A percentile compares a stretch with the other conserved stretches of the same genome.
Evolutionary conservation across 1,140 invertebrate genomes (phyloP).

Genomic region (Drosophila sulfurigaster): DNA sequence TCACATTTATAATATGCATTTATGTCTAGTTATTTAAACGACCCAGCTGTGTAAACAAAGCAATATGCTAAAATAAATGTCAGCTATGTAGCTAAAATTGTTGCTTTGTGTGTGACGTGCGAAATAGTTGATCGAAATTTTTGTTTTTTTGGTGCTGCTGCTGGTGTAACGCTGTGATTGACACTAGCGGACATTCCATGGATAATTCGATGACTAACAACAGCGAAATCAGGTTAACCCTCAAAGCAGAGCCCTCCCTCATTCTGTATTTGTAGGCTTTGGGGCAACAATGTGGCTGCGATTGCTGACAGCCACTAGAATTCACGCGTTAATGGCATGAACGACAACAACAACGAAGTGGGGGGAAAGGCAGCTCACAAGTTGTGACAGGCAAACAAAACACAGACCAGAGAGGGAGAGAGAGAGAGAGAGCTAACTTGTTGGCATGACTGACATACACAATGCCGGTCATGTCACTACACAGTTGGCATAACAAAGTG

Average conservation of each 20-base stretch:
- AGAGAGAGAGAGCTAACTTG: slow-evolving; percentile 30
- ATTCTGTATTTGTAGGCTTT: background rate
- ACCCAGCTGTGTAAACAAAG: background rate
- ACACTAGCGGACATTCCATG: slow-evolving; percentile 30
- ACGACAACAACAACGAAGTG: slow-evolving; percentile 3
- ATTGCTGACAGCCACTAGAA: slow-evolving; percentile 54
- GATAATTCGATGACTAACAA: slow-evolving; percentile 49
- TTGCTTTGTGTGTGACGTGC: slow-evolving; percentile 24
- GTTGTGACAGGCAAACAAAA: slow-evolving; percentile 66
- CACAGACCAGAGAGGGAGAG: slow-evolving; percentile 12
- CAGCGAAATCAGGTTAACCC: slow-evolving; percentile 24
- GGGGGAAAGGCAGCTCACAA: slow-evolving; percentile 45
- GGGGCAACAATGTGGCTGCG: slow-evolving; percentile 37
- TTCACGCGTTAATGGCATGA: slow-evolving; percentile 59
- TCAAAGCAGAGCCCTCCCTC: background rate
- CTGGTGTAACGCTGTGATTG: slow-evolving; percentile 22
- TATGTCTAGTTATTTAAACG: background rate
- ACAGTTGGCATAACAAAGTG: slow-evolving; percentile 31
- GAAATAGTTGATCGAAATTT: background rate
- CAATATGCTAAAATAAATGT: slow-evolving; percentile 1
- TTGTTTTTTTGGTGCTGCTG: slow-evolving; percentile 15
- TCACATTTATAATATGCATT: no score
- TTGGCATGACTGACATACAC: slow-evolving; percentile 49
- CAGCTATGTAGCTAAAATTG: slow-evolving; percentile 16
- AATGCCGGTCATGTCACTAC: slow-evolving; percentile 51